Evolutionary conservation across 2,797 vertebrate species (phyloP).

Genomic region (Steatocranus sp.): DNA sequence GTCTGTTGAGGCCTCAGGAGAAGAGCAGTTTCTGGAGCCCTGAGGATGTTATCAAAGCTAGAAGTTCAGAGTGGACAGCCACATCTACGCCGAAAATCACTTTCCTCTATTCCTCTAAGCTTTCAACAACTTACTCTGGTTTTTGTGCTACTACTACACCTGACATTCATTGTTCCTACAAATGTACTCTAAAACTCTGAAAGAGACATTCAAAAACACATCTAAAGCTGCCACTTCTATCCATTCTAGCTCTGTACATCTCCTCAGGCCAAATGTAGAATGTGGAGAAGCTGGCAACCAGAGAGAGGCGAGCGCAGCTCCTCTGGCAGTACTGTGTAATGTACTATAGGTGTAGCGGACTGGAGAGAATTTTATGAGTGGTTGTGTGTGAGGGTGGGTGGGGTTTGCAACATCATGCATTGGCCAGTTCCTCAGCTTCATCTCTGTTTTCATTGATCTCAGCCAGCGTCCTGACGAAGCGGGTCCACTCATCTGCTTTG

Average conservation of each 20-base stretch:
- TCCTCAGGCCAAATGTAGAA: constrained; percentile 47
- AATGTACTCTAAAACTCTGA: neutral
- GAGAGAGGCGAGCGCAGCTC: neutral
- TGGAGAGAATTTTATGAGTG: neutral
- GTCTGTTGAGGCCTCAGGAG: constrained; percentile 55
- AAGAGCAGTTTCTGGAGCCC: constrained; percentile 44
- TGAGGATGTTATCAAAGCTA: constrained; percentile 53
- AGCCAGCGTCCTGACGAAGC: constrained; percentile 89
- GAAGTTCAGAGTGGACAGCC: constrained; percentile 27
- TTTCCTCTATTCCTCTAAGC: constrained; percentile 3
- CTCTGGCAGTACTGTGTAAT: constrained; percentile 14
- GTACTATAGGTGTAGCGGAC: constrained; percentile 26
- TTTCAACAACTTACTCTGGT: neutral
- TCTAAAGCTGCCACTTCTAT: constrained; percentile 20
- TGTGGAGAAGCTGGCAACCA: constrained; percentile 41
- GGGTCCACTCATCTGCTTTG: constrained; percentile 93
- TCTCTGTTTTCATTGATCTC: constrained; percentile 96
- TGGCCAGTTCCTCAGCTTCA: constrained; percentile 92
- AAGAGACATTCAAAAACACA: constrained; percentile 13
- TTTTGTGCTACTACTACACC: constrained; percentile 20
- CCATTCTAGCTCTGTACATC: constrained; percentile 50
- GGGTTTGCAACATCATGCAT: constrained; percentile 69
- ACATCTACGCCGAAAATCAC: neutral
- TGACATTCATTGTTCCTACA: constrained; percentile 24
- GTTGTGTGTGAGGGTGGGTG: constrained; percentile 1